Conservation (phyloP, 2,888 invertebrate species). For the Lycaena phlaeas region DNA sequence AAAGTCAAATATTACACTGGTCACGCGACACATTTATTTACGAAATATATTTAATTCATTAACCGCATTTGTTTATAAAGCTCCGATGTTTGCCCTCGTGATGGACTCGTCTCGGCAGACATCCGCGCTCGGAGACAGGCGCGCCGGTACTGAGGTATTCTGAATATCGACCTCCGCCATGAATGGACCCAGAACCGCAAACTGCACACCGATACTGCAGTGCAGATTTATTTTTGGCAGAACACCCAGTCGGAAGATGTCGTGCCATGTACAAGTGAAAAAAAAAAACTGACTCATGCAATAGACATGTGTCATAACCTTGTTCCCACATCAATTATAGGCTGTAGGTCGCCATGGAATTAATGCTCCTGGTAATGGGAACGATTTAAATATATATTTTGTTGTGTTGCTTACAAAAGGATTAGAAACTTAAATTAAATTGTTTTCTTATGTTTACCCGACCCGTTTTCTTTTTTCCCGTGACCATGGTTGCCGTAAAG, state of each 20-base stretch:
- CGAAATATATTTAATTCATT: neutral
- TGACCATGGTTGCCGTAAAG: no score
- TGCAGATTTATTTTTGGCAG: constrained; percentile 71
- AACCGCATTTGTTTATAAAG: constrained; percentile 49
- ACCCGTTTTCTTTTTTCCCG: no score
- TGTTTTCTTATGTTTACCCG: no score
- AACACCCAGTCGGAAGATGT: constrained; percentile 37
- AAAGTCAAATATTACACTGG: neutral
- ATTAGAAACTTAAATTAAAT: no score
- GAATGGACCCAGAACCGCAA: constrained; percentile 54
- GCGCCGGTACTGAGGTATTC: constrained; percentile 50
- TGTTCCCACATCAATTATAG: constrained; percentile 26
- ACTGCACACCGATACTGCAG: constrained; percentile 66
- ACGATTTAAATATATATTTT: no score
- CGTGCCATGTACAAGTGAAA: no score
- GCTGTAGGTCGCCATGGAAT: constrained; percentile 18
- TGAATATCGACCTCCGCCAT: constrained; percentile 36
- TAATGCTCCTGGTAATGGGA: no score
- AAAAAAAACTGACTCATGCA: no score
- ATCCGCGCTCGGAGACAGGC: constrained; percentile 40
- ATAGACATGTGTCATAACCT: constrained; percentile 30
- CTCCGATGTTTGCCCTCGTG: constrained; percentile 31
- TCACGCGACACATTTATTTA: neutral
- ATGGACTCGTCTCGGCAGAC: constrained; percentile 28
- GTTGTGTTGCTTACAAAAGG: no score